phyloP scores from a whole-genome alignment of 2,113 vertebrate genomes.

The Gymnobelideus leadbeateri region DNA sequence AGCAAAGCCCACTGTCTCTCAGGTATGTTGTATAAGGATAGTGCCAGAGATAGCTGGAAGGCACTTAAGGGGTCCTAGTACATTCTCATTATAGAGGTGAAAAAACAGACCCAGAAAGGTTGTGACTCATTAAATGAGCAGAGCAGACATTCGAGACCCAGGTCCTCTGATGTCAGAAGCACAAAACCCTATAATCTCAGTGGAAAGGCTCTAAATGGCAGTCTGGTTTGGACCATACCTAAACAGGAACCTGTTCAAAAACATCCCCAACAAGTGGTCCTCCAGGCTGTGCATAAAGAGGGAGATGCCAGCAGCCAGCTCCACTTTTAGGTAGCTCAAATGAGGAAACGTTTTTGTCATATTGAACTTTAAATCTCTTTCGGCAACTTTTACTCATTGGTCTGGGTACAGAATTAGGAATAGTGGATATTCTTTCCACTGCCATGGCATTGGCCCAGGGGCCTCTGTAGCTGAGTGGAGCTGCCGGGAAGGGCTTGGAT shows the following conservation, averaged over 20 bases:
- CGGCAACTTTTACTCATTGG: background rate
- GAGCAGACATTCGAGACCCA: background rate
- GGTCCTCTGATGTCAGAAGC: background rate
- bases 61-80: background rate
- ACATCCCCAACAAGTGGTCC: background rate
- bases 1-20: slow-evolving; percentile 87
- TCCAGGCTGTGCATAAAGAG: background rate
- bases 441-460: background rate
- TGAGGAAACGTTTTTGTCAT: background rate
- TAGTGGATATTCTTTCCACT: background rate
- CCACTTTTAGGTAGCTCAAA: background rate
- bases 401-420: background rate
- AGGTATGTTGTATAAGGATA: slow-evolving; percentile 81
- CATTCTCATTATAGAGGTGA: background rate
- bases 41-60: background rate
- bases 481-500: background rate
- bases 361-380: background rate
- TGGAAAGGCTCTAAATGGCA: background rate
- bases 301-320: background rate
- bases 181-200: background rate
- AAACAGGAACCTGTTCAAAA: background rate
- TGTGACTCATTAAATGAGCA: background rate
- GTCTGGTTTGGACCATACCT: background rate
- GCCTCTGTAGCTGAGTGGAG: background rate
- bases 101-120: background rate